A percentile compares a stretch with the other conserved stretches of the same genome.
phyloP scores from a whole-genome alignment of 2,888 invertebrate species.

The Drosophila aldrichi region DNA sequence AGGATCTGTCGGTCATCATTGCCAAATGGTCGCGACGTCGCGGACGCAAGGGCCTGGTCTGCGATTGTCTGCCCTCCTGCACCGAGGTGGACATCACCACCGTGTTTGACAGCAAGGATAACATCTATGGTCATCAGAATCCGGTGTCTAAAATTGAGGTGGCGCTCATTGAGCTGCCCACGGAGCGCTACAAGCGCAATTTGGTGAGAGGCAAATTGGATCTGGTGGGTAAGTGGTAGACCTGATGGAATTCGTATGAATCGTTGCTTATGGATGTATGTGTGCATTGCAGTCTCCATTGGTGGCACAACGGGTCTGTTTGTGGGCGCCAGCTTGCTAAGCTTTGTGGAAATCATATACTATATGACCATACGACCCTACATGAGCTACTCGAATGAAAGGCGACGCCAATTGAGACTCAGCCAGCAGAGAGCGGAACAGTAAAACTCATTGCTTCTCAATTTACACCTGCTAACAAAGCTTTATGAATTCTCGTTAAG shows the following conservation, averaged over 20 bases:
- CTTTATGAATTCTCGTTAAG: background rate
- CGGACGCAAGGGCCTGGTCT: constrained; percentile 87
- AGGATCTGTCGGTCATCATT: constrained; percentile 88
- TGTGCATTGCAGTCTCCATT: constrained; percentile 86
- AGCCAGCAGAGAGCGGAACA: constrained; percentile 15
- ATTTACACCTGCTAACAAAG: background rate
- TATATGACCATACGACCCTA: constrained; percentile 86
- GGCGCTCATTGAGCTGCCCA: constrained; percentile 88
- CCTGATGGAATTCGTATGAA: background rate
- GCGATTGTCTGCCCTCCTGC: constrained; percentile 90
- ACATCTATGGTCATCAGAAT: constrained; percentile 73
- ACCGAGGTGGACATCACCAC: constrained; percentile 89
- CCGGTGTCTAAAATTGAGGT: constrained; percentile 87
- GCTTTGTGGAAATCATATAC: constrained; percentile 88
- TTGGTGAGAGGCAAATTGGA: constrained; percentile 90
- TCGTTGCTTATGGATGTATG: constrained; percentile 45
- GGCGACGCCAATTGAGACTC: constrained; percentile 46
- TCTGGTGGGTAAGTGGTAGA: constrained; percentile 88
- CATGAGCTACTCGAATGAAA: constrained; percentile 72
- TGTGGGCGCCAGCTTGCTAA: constrained; percentile 89
- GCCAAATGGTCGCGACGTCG: constrained; percentile 87
- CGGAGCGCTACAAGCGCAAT: constrained; percentile 90
- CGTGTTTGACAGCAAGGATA: constrained; percentile 86
- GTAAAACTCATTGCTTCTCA: background rate
- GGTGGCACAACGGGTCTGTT: constrained; percentile 89